phyloP scores from a whole-genome alignment of 2,797 vertebrate species.

The Steatocranus sp. region DNA sequence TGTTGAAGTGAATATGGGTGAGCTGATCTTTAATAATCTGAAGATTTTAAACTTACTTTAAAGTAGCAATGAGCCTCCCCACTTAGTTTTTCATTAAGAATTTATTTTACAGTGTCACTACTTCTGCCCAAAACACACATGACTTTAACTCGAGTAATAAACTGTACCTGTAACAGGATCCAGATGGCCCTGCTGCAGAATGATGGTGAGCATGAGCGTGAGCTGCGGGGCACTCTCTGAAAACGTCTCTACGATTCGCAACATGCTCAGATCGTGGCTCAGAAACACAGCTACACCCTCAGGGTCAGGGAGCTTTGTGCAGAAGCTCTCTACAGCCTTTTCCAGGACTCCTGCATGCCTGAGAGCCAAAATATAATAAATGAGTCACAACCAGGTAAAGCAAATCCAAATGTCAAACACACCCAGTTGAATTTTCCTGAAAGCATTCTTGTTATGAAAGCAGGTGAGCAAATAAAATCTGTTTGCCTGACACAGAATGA shows the following conservation, averaged over 20 bases:
- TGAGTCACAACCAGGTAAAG: background rate
- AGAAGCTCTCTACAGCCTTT: background rate
- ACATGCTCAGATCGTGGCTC: constrained; percentile 84
- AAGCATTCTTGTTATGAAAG: fast-evolving
- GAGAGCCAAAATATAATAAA: background rate
- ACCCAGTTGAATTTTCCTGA: fast-evolving
- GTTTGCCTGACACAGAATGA: background rate
- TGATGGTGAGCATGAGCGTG: background rate
- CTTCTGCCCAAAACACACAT: background rate
- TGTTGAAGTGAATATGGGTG: background rate
- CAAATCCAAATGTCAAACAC: background rate
- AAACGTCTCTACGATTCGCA: constrained; percentile 87
- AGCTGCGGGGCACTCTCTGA: constrained; percentile 84
- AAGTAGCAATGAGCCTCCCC: background rate
- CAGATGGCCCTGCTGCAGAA: constrained; percentile 16
- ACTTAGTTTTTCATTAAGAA: background rate
- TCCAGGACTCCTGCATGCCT: constrained; percentile 63
- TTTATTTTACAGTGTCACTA: background rate
- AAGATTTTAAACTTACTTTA: background rate
- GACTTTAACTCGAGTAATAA: background rate
- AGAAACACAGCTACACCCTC: constrained; percentile 55
- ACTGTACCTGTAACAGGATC: constrained; percentile 35
- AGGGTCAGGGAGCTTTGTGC: fast-evolving
- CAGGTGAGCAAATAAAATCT: background rate
- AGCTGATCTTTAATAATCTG: background rate